Evolutionary conservation across 1,140 invertebrate genomes (phyloP).

Genomic region (Drosophila ercepeae): DNA sequence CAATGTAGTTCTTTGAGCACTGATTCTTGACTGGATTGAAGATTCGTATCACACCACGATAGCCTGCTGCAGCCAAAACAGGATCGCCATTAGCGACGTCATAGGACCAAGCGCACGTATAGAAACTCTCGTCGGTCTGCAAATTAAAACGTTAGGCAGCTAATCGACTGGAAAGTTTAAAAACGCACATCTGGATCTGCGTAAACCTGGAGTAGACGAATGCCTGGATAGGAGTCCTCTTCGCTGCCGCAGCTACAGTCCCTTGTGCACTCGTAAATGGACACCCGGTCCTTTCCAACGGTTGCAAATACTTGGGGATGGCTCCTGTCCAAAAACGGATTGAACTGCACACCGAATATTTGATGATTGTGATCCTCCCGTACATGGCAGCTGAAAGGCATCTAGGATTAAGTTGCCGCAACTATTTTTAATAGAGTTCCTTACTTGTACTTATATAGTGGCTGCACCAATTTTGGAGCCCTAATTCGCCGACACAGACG

Average conservation of each 20-base stretch:
- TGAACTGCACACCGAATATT: slow-evolving; percentile 97
- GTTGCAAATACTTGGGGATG: slow-evolving; percentile 95
- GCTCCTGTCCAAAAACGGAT: slow-evolving; percentile 93
- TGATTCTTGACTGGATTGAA: slow-evolving; percentile 92
- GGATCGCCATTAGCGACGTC: slow-evolving; percentile 92
- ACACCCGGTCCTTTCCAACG: slow-evolving; percentile 96
- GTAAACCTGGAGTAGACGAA: slow-evolving; percentile 95
- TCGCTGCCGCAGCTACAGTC: slow-evolving; percentile 52
- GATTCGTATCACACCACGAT: slow-evolving; percentile 94
- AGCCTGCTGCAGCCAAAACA: slow-evolving; percentile 94
- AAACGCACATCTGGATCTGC: slow-evolving; percentile 93
- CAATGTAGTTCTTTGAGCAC: slow-evolving; percentile 96
- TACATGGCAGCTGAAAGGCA: slow-evolving; percentile 87
- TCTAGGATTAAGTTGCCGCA: not conserved
- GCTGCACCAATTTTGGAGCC: slow-evolving; percentile 87
- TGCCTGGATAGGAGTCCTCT: slow-evolving; percentile 85
- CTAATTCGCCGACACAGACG: slow-evolving; percentile 85
- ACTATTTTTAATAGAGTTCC: not conserved
- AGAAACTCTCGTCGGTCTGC: slow-evolving; percentile 94
- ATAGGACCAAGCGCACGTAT: slow-evolving; percentile 98
- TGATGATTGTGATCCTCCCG: slow-evolving; percentile 97
- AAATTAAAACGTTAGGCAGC: not conserved
- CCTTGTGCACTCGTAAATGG: slow-evolving; percentile 93
- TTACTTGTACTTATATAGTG: slow-evolving; percentile 91
- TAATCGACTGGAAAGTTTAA: not conserved